phyloP scores from a whole-genome alignment of 2,888 invertebrate genomes.

The Rutpela maculata region DNA sequence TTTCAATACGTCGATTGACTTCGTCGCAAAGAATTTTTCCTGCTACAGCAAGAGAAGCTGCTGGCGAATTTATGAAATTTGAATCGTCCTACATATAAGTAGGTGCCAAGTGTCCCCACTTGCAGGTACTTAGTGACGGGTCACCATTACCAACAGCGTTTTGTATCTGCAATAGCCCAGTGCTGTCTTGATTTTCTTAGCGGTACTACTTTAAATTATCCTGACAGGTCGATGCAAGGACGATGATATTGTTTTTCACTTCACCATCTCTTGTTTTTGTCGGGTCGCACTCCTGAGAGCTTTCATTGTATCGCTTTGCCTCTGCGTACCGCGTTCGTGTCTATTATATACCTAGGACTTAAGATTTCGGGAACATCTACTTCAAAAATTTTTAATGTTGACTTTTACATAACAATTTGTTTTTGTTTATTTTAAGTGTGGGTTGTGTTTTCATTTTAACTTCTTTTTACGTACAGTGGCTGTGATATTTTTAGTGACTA shows the following conservation, averaged over 20 bases:
- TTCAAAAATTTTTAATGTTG: too few relatives aligned
- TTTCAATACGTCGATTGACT: too few relatives aligned
- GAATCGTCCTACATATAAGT: slow-evolving; percentile 40
- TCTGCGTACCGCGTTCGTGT: not conserved
- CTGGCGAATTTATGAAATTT: slow-evolving; percentile 31
- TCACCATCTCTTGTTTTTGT: not conserved
- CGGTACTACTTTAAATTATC: slow-evolving; percentile 33
- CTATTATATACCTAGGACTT: too few relatives aligned
- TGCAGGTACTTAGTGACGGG: slow-evolving; percentile 15
- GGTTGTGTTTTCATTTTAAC: not conserved
- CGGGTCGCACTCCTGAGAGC: not conserved
- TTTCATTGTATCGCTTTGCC: too few relatives aligned
- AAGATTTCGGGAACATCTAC: too few relatives aligned
- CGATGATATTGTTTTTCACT: slow-evolving; percentile 26
- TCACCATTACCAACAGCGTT: slow-evolving; percentile 39
- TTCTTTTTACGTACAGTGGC: not conserved
- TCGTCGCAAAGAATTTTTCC: too few relatives aligned
- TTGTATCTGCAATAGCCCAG: slow-evolving; percentile 39
- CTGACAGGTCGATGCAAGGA: slow-evolving; percentile 30
- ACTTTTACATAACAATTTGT: too few relatives aligned
- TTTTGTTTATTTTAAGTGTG: not conserved
- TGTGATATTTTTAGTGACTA: not conserved
- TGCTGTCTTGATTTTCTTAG: slow-evolving; percentile 50
- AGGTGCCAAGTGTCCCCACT: slow-evolving; percentile 44
- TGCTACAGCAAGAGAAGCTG: not conserved